phyloP scores from a whole-genome alignment of 2,113 vertebrate species.

The Cepphus grylle region DNA sequence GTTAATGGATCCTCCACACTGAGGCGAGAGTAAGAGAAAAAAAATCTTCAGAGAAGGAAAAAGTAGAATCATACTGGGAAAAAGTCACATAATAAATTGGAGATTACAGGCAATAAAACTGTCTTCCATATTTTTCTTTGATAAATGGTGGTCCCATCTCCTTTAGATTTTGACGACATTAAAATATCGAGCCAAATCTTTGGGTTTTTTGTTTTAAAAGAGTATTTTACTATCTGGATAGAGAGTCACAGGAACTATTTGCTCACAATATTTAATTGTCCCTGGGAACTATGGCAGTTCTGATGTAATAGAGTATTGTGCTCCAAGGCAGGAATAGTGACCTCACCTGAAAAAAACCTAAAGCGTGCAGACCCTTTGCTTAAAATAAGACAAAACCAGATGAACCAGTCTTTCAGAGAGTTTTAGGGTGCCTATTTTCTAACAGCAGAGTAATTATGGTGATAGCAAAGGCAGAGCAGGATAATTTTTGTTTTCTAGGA shows the following conservation, averaged over 20 bases:
- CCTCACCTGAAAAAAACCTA: not conserved
- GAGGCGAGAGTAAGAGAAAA: constrained; percentile 22
- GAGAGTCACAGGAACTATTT: not conserved
- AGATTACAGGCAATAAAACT: constrained; percentile 41
- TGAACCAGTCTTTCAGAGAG: not conserved
- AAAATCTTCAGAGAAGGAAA: not conserved
- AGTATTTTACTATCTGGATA: not conserved
- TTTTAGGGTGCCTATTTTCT: not conserved
- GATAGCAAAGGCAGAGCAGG: not conserved
- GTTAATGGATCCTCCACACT: constrained; percentile 49
- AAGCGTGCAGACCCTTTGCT: not conserved
- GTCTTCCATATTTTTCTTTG: constrained; percentile 21
- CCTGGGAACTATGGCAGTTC: not conserved
- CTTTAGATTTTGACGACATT: constrained; percentile 6
- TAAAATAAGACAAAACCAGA: not conserved
- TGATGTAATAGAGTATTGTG: not conserved
- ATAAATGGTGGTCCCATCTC: not conserved
- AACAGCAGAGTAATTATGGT: not conserved
- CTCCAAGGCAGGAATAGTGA: not conserved
- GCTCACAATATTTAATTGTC: not conserved
- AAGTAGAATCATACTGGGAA: constrained; percentile 12
- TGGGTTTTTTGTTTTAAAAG: not conserved
- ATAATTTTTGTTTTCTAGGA: not conserved
- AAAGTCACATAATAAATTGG: constrained; percentile 14
- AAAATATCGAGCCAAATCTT: not conserved